phyloP scores from a whole-genome alignment of 1,140 invertebrate genomes.

The Bombus soroeensis region DNA sequence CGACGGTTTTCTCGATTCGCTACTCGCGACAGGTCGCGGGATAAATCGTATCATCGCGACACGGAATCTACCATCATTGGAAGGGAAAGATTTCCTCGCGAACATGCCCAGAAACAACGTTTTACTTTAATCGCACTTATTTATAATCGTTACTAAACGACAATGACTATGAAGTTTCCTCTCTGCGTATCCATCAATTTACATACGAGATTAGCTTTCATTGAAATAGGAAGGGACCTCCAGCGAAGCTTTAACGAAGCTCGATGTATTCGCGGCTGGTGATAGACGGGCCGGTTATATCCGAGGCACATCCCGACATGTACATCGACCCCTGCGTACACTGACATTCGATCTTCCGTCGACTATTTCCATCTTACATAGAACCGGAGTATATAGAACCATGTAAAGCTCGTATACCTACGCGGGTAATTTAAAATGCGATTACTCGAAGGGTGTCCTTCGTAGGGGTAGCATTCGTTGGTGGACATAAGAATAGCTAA shows the following conservation, averaged over 20 bases:
- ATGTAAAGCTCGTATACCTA: conserved; percentile 60
- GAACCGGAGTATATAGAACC: conserved; percentile 41
- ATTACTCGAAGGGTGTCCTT: conserved; percentile 74
- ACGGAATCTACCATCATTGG: background rate
- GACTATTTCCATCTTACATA: conserved; percentile 60
- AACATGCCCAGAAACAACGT: background rate
- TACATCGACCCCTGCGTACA: conserved; percentile 50
- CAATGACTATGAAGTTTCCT: background rate
- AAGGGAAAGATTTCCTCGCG: too few species aligned
- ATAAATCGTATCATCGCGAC: conserved; percentile 47
- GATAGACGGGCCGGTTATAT: conserved; percentile 26
- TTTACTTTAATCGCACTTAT: background rate
- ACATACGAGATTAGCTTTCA: background rate
- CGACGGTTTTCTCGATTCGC: background rate
- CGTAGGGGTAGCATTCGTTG: conserved; percentile 67
- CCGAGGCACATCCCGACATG: background rate
- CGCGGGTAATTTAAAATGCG: conserved; percentile 78
- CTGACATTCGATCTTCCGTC: conserved; percentile 66
- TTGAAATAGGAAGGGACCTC: background rate
- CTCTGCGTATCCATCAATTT: background rate
- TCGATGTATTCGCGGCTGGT: background rate
- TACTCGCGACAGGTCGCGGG: background rate
- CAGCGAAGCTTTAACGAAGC: background rate
- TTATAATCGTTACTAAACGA: background rate
- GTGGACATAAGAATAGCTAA: conserved; percentile 81